Evolutionary conservation across 2,797 vertebrate genomes (phyloP).

Genomic region (Gadopsis bispinosus): DNA sequence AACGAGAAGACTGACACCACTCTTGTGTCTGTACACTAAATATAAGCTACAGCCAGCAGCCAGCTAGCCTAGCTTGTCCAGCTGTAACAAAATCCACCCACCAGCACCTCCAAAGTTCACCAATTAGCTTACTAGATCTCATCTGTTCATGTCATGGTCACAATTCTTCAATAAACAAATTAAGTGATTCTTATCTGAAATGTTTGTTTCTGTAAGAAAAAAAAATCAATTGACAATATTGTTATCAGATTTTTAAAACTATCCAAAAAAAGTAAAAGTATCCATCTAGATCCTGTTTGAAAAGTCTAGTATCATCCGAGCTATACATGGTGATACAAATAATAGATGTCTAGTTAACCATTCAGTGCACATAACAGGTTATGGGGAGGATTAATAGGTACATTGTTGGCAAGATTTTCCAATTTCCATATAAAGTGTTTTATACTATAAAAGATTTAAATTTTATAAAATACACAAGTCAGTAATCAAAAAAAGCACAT

Average conservation of each 20-base stretch:
- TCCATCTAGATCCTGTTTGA: background rate
- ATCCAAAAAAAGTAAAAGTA: no score
- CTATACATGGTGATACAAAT: background rate
- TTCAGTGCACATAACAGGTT: background rate
- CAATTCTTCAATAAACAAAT: no score
- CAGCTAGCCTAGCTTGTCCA: background rate
- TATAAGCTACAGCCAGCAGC: background rate
- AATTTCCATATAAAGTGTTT: background rate
- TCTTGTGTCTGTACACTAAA: background rate
- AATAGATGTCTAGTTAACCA: no score
- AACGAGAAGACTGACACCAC: background rate
- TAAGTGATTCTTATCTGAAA: no score
- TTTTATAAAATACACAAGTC: background rate
- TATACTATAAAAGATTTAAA: background rate
- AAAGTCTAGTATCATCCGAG: background rate
- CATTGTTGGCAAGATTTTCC: background rate
- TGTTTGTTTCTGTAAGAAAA: no score
- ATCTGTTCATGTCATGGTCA: background rate
- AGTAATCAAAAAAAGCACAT: background rate
- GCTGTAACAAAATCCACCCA: background rate
- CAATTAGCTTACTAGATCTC: background rate
- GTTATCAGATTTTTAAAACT: no score
- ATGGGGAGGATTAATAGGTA: background rate
- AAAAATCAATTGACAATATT: no score
- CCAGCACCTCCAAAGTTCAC: background rate